Conservation (phyloP, 2,113 vertebrate genomes). For the Xiphophorus couchianus region DNA sequence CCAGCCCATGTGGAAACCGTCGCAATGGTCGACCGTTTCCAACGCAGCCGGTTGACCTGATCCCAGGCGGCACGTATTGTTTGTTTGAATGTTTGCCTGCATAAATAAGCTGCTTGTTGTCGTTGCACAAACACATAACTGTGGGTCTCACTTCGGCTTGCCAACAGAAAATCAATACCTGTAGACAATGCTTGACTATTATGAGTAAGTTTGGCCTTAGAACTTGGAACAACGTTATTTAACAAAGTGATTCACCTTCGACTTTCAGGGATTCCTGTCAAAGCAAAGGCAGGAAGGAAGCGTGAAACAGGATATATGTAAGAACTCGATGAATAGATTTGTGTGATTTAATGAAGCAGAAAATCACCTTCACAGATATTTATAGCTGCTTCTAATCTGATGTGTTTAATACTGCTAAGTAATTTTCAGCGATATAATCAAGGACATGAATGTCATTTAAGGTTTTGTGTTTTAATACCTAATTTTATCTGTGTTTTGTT, state of each 20-base stretch:
- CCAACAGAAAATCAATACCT: conserved; percentile 26
- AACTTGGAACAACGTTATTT: conserved; percentile 8
- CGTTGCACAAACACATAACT: conserved; percentile 15
- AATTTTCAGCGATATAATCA: background rate
- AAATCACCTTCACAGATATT: background rate
- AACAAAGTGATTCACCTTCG: conserved; percentile 35
- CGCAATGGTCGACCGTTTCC: background rate
- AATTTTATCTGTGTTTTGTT: background rate
- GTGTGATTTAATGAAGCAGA: background rate
- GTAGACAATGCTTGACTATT: conserved; percentile 4
- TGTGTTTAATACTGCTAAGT: background rate
- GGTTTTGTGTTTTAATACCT: background rate
- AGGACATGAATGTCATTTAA: background rate
- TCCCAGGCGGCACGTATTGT: conserved; percentile 1
- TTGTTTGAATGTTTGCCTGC: conserved; percentile 4
- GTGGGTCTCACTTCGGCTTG: conserved; percentile 1
- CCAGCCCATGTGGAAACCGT: conserved; percentile 13
- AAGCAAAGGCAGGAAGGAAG: background rate
- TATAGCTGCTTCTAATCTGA: background rate
- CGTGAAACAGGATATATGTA: background rate
- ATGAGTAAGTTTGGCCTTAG: conserved; percentile 1
- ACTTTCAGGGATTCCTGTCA: background rate
- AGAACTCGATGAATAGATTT: background rate
- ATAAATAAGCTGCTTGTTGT: conserved; percentile 4
- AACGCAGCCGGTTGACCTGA: background rate